Evolutionary conservation across 2,888 invertebrate species (phyloP), one percentile per base, ranked within the genome.

Genomic region (Hydraecia micacea): DNA sequence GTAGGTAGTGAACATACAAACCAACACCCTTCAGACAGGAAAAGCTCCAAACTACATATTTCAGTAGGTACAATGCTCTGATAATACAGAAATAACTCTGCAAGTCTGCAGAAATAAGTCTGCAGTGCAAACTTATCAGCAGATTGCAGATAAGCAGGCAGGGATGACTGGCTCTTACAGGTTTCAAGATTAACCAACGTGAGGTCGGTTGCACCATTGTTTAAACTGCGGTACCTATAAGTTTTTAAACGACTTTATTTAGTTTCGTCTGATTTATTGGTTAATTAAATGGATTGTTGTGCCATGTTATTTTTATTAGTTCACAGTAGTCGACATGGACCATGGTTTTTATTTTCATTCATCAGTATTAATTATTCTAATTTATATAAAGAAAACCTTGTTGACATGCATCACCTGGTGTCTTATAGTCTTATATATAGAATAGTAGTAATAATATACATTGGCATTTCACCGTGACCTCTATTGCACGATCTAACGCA

Each of bases 121-220:
- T 75, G 76, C 69, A 69, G 67, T 66, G 75, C 70, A 77, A 55
- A 76, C 72, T 86, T 85, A 86, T 86, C 85, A 70, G 75, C 42
- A 71, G 87, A 87, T 88, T 78, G 68, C 28, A 80, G 87, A 87
- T 88, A 81, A 85, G 76, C 73, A 79, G 67, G 65, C 73, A 79
- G 39, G 74, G 75, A 79, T 79, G 79, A 78, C 86, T 86, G 78
- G 55, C 81, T 80, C 74, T 69, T 80, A 73, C 79, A 79, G 79
- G 80, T 80, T 80, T 58, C 42, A 63, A 86, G 88, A 87, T 88
- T 78, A 87, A 65, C 78, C 67, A 63, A 36, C n/a, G 68, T 13
- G 42, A 32, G 65, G 69, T 21, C 36, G n/a, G 21, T 77, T 72
- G 18, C 62, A 84, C 77, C 58, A 28, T 55, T 72, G 66, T 42